Evolutionary conservation across 2,113 vertebrate genomes (phyloP).

Genomic region (Pampusana beccarii): DNA sequence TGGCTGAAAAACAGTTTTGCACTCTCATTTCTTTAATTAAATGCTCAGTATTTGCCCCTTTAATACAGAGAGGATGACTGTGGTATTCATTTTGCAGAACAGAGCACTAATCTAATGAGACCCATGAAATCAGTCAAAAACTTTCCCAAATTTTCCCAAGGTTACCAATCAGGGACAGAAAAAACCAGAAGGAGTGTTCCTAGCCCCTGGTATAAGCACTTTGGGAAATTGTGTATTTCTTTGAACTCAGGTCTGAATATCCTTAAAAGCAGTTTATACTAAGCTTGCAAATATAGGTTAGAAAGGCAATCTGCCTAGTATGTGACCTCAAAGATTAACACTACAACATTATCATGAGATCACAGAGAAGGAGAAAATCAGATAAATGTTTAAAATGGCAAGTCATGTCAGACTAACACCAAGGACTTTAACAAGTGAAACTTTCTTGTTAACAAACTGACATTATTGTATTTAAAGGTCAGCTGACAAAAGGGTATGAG

Average conservation of each 20-base stretch:
- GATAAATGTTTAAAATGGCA: conserved; percentile 46
- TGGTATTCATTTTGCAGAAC: not conserved
- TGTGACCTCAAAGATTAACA: conserved; percentile 18
- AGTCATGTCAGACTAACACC: conserved; percentile 39
- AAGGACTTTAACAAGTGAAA: conserved; percentile 46
- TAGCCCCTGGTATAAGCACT: not conserved
- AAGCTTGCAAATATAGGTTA: not conserved
- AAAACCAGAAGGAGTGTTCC: not conserved
- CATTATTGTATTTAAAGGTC: conserved; percentile 68
- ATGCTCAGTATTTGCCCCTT: not conserved
- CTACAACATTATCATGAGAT: not conserved
- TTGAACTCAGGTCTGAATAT: not conserved
- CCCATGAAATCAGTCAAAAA: not conserved
- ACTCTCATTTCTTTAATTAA: not conserved
- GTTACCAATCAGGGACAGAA: not conserved
- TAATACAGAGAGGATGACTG: not conserved
- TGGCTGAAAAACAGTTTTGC: not conserved
- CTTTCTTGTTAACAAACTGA: conserved; percentile 63
- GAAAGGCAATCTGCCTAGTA: not conserved
- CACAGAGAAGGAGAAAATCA: not conserved
- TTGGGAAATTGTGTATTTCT: not conserved
- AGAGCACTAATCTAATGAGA: not conserved
- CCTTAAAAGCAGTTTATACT: not conserved
- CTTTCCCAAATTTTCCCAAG: not conserved
- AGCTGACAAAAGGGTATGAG: conserved; percentile 54